These are phyloP conservation scores for Eudemis profundana DNA, from an alignment of 2,888 invertebrate species.

Conservation along the genomic window DNA sequence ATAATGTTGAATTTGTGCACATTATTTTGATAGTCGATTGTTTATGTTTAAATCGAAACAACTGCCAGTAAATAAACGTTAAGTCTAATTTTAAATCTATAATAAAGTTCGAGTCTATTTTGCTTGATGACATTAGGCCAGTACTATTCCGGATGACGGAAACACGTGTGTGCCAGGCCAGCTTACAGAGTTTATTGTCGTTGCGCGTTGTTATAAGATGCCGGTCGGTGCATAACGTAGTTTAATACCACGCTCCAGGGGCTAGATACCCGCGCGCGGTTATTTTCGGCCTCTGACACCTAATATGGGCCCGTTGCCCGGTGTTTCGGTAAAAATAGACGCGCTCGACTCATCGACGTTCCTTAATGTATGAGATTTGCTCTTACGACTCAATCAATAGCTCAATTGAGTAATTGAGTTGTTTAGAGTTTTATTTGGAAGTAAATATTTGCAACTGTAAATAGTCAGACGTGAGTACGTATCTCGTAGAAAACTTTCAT, in stretches of 20 bases:
- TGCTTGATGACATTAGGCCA: conserved; percentile 20
- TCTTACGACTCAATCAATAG: conserved; percentile 17
- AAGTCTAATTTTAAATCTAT: conserved; percentile 23
- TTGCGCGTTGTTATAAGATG: conserved; percentile 12
- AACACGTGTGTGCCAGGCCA: conserved; percentile 20
- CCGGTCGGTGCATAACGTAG: conserved; percentile 30
- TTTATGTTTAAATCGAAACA: neutral
- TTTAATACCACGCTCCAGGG: conserved; percentile 60
- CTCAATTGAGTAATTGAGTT: conserved; percentile 2
- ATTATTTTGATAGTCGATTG: neutral
- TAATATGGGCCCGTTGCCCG: conserved; percentile 82
- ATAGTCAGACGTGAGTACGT: neutral
- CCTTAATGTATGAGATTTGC: conserved; percentile 21
- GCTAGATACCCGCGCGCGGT: conserved; percentile 55
- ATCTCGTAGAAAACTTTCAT: neutral
- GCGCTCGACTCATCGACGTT: conserved; percentile 59
- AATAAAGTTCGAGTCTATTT: conserved; percentile 23
- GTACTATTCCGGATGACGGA: conserved; percentile 25
- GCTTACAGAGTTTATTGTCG: neutral
- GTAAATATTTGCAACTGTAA: neutral
- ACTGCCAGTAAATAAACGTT: neutral
- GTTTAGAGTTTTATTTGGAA: neutral
- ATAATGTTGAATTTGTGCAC: too few relatives aligned
- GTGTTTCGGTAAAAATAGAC: conserved; percentile 77
- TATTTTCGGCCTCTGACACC: conserved; percentile 79